These are phyloP conservation scores for Potamarius usumacintae DNA, from an alignment of 2,113 vertebrate genomes.

Conservation along the genomic window DNA sequence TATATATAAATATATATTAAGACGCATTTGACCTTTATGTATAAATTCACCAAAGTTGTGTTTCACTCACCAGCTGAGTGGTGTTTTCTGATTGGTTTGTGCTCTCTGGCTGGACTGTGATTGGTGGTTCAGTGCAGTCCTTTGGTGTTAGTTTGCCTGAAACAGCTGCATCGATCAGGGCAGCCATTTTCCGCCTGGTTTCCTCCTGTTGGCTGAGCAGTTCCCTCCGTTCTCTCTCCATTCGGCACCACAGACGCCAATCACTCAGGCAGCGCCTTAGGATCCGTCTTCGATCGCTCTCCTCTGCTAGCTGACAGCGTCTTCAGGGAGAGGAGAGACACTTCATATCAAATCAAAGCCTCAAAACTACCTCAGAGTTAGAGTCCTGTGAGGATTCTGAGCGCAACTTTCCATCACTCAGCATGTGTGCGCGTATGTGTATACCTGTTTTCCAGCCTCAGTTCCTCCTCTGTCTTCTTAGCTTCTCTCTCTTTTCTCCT, in stretches of 20 bases:
- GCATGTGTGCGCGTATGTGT: neutral
- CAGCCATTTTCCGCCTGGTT: conserved; percentile 82
- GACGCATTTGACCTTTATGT: neutral
- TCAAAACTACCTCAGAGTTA: neutral
- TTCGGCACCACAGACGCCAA: conserved; percentile 81
- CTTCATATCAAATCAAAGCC: neutral
- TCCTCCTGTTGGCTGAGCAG: conserved; percentile 78
- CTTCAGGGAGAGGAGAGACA: conserved; percentile 64
- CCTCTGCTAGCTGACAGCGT: conserved; percentile 75
- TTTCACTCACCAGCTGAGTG: conserved; percentile 55
- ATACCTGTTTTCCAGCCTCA: conserved; percentile 84
- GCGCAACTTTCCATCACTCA: neutral
- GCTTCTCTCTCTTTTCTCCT: conserved; percentile 73
- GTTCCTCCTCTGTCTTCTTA: conserved; percentile 71
- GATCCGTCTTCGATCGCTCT: conserved; percentile 75
- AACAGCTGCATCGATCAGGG: conserved; percentile 76
- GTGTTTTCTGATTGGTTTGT: conserved; percentile 46
- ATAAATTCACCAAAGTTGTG: neutral
- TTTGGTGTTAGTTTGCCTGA: conserved; percentile 63
- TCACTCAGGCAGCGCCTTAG: conserved; percentile 74
- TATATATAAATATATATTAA: neutral
- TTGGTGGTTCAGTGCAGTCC: neutral
- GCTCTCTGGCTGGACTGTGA: conserved; percentile 39
- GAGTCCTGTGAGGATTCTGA: neutral
- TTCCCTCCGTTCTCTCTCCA: conserved; percentile 68